Percentiles rank a stretch among this genome's conserved stretches.
Evolutionary conservation across 2,888 invertebrate species (phyloP).

Genomic region (Neoitamus cyanurus): DNA sequence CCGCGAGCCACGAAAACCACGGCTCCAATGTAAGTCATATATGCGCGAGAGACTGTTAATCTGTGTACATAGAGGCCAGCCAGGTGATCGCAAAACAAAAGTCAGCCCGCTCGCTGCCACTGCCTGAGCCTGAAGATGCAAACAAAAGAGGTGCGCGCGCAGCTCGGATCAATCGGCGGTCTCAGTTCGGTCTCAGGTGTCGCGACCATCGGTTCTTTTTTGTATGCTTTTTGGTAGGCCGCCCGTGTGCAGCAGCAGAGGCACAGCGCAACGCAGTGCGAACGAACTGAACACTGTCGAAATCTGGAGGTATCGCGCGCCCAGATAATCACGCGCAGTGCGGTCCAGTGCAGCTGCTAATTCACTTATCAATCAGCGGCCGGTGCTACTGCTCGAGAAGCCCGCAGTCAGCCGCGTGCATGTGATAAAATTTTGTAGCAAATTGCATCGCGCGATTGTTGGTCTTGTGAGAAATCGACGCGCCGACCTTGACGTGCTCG

Average conservation of each 20-base stretch:
- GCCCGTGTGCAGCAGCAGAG: neutral
- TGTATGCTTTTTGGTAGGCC: neutral
- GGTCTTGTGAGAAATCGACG: slow-evolving; percentile 11
- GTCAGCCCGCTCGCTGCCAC: slow-evolving; percentile 10
- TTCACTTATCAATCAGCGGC: slow-evolving; percentile 6
- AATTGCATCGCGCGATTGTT: slow-evolving; percentile 13
- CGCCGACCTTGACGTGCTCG: slow-evolving; percentile 8
- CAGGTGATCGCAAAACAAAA: slow-evolving; percentile 39
- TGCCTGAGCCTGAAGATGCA: slow-evolving; percentile 46
- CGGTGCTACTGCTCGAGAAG: neutral
- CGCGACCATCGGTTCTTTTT: slow-evolving; percentile 56
- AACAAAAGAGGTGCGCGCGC: slow-evolving; percentile 45
- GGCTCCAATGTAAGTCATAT: slow-evolving; percentile 34
- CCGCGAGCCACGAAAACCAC: neutral
- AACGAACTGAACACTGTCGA: neutral
- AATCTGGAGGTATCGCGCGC: neutral
- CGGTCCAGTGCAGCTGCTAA: neutral
- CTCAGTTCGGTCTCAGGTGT: slow-evolving; percentile 44
- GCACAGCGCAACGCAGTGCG: neutral
- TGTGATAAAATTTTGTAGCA: slow-evolving; percentile 13
- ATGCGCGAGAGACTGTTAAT: slow-evolving; percentile 15
- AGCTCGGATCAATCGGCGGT: slow-evolving; percentile 34
- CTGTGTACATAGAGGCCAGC: slow-evolving; percentile 34
- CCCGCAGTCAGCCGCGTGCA: neutral
- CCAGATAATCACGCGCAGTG: neutral